Evolutionary conservation across 2,888 invertebrate genomes (phyloP), one percentile per base, ranked within the genome.

Genomic region (Pachydiplax longipennis): DNA sequence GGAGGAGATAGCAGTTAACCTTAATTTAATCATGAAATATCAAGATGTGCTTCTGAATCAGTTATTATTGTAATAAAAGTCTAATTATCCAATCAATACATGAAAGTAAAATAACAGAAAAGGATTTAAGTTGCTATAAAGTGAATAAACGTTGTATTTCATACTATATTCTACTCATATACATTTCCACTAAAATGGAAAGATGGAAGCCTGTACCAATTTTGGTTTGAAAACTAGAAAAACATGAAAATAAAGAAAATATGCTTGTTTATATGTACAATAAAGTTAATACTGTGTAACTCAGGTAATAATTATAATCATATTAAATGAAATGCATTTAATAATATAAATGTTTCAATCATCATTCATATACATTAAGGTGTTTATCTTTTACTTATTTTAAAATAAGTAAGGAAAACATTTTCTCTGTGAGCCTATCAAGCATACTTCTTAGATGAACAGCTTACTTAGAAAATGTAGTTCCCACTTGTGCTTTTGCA

Each of bases 391-490:
- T 31, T 58, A 31, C 18, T 22, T 35, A 37, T 22, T 61, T 65
- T 61, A 37, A 37, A 61, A 87, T 58, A 37, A 87, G 61, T 87
- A 61, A 87, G 87, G 53, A 87, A 87, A 65, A 61, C 87, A 87
- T 53, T n/a, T n/a, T 61, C 58, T 61, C 61, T 61, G 61, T 87
- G 61, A 87, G 61, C 37, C 87, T 61, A 87, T 15, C n/a, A 61
- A 37, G n/a, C 53, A 48, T 35, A 87, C 61, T 37, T 37, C 61
- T 58, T 37, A 35, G 37, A 25, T 37, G 37, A 61, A 35, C 35
- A 13, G 87, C 53, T 58, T 87, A 35, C 37, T n/a, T 37, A 37
- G 37, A 35, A 61, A 61, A 37, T 61, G 58, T 37, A n/a, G 61
- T 35, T 40, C 61, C 65, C 87, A 87, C 87, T 61, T 65, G 87